These are phyloP conservation scores for Sebastes glaucus DNA, from an alignment of 2,797 vertebrate genomes.

Conservation along the genomic window DNA sequence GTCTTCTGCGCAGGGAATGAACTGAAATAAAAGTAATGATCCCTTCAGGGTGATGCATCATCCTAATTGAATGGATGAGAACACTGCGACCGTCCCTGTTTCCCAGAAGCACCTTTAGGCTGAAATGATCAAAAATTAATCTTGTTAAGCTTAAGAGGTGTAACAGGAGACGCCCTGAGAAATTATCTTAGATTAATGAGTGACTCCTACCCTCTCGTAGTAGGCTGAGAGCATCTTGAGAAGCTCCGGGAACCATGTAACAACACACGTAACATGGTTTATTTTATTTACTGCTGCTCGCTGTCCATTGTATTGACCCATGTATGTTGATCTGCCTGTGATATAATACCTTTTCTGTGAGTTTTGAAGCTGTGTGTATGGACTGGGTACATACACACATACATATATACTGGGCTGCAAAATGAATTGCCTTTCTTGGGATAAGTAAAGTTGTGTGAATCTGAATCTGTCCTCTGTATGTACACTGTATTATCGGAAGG, in stretches of 20 bases:
- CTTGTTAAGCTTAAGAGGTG: neutral
- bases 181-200: neutral
- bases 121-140: neutral
- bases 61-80: neutral
- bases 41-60: neutral
- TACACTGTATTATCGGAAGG: neutral
- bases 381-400: no score
- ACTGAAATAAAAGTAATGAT: neutral
- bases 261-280: no score
- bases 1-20: neutral
- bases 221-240: neutral
- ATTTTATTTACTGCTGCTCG: no score
- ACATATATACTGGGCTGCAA: no score
- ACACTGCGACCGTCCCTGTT: neutral
- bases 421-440: rapidly evolving
- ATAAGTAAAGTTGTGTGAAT: no score
- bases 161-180: neutral
- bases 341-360: no score
- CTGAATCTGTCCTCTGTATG: neutral
- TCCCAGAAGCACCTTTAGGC: neutral
- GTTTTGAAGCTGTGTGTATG: no score
- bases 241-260: neutral
- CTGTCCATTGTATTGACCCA: no score
- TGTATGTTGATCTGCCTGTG: no score
- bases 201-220: neutral